Conservation (phyloP, 2,888 invertebrate species). For the Ligdia adustata region DNA sequence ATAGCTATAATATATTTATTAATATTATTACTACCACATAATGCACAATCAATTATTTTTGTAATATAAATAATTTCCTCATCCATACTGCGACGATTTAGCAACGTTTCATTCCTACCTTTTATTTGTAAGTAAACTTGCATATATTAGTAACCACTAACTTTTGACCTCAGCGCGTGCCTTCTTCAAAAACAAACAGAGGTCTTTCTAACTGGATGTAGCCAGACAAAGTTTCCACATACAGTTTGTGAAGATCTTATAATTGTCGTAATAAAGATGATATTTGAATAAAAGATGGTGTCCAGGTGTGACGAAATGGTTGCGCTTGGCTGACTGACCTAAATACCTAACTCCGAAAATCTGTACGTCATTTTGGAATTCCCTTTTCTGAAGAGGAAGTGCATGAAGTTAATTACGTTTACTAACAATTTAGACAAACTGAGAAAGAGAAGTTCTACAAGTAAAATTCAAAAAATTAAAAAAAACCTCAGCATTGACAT, state of each 20-base stretch:
- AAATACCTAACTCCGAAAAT: constrained; percentile 63
- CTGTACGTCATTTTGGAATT: too few relatives aligned
- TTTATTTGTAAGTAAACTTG: constrained; percentile 43
- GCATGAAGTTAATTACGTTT: too few relatives aligned
- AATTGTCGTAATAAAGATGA: constrained; percentile 38
- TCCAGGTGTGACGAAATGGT: constrained; percentile 56
- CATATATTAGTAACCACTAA: constrained; percentile 39
- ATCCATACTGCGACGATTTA: constrained; percentile 48
- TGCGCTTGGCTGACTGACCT: constrained; percentile 61
- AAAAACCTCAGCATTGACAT: too few relatives aligned
- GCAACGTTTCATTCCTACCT: constrained; percentile 53
- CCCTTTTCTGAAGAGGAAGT: too few relatives aligned
- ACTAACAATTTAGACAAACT: too few relatives aligned
- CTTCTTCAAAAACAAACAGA: constrained; percentile 20
- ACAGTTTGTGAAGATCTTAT: constrained; percentile 37
- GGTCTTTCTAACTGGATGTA: constrained; percentile 41
- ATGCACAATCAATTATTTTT: too few relatives aligned
- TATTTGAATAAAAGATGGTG: constrained; percentile 42
- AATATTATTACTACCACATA: too few relatives aligned
- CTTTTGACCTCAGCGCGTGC: constrained; percentile 36
- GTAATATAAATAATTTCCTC: constrained; percentile 40
- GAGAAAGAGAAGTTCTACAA: too few relatives aligned
- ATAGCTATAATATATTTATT: too few relatives aligned
- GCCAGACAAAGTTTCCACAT: constrained; percentile 35
- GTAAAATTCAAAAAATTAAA: too few relatives aligned